Evolutionary conservation across 2,797 vertebrate species (phyloP), one percentile per base, ranked within the genome.

Genomic region (Crotalus adamanteus): DNA sequence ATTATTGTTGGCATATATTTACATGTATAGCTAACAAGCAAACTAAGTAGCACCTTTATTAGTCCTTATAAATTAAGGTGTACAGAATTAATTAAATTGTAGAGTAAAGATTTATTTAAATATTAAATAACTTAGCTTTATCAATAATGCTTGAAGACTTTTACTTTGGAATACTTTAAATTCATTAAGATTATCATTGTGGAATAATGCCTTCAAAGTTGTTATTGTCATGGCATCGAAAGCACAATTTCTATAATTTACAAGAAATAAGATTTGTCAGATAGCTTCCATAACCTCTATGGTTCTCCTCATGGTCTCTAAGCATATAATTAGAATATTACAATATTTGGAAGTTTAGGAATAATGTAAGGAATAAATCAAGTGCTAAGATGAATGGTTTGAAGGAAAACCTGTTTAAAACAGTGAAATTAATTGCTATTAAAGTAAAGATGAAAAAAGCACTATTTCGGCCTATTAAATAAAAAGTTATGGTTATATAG

Each of bases 21-120:
- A 59, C 93, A 94, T 96, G 95, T 95, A 92, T 92, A 94, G 96
- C 96, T 96, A 96, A 95, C 73, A 95, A 95, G 91, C 31, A 3
- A 90, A 94, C 95, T 95, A 94, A 95, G 95, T 83, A 95, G 95
- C 95, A 96, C 94, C 73, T 93, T 93, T 97, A 92, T 93, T 95
- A 97, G 95, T 94, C 37, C 93, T 92, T 94, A 63, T 88, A 86
- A 95, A 95, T 95, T 93, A 95, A 95, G 69, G 93, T 53, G 65
- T 91, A 86, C 65, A 73, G 16, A 37, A 73, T 94, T 94, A 88
- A 85, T 28, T 25, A 92, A 92, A 95, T 91, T 94, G 94, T 95
- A 95, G 95, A 95, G 94, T 93, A 97, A 96, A 97, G 93, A 60
- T 60, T 16, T 73, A 11, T 92, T 94, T 94, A 94, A 90, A 94